phyloP scores from a whole-genome alignment of 2,888 invertebrate species.

The Epistrophe grossulariae region DNA sequence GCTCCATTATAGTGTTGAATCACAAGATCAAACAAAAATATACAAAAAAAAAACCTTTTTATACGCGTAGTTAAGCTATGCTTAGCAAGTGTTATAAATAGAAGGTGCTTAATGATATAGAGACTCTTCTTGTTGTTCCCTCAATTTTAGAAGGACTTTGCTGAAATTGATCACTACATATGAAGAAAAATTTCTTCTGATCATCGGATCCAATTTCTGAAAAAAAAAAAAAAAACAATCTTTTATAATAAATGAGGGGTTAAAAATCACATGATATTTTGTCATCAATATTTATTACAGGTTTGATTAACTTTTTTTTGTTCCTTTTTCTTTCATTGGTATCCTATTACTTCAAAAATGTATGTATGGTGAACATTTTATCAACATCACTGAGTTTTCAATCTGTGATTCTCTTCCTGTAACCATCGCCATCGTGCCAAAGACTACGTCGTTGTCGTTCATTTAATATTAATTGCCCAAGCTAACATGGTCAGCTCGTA shows the following conservation, averaged over 20 bases:
- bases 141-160: neutral
- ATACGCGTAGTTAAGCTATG: too few relatives aligned
- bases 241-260: neutral
- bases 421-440: neutral
- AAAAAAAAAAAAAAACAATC: neutral
- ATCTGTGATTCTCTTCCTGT: slow-evolving; percentile 19
- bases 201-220: slow-evolving; percentile 21
- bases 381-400: slow-evolving; percentile 15
- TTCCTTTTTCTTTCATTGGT: neutral
- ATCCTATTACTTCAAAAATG: slow-evolving; percentile 21
- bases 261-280: slow-evolving; percentile 28
- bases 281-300: slow-evolving; percentile 34
- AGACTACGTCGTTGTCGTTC: slow-evolving; percentile 11
- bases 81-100: neutral
- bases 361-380: slow-evolving; percentile 18
- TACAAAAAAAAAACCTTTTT: too few relatives aligned
- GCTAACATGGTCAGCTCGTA: slow-evolving; percentile 21
- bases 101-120: neutral
- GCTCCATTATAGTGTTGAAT: too few relatives aligned
- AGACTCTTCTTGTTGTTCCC: neutral
- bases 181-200: neutral
- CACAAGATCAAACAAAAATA: too few relatives aligned
- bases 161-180: slow-evolving; percentile 6
- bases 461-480: slow-evolving; percentile 40
- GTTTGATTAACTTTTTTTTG: slow-evolving; percentile 11